Base-by-base conservation (phyloP, 1,140 invertebrate genomes). In the Bombus superbus region DNA sequence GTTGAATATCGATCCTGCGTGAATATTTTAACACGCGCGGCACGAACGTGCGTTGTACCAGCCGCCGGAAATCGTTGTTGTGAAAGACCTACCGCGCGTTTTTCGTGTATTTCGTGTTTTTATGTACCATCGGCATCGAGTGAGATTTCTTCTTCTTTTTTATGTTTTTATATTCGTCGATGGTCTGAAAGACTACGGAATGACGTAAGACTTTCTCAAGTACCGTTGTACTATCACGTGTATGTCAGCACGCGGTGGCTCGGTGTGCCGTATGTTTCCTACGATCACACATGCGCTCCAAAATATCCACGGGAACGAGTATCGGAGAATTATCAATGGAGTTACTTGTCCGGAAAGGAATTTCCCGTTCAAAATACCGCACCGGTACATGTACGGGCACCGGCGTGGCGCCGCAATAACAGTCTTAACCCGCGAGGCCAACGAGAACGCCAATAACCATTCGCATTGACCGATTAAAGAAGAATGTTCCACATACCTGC, bases 1-100 rank as follows among this genome's bases (percentile, higher is more conserved):
- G 85, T 57, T n/a, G 88, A 85, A 87, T 87, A 90, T 90, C 89
- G 89, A 90, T 90, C 88, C 22, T 15, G 38, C 79, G 81, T 90
- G 88, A 90, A 90, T 90, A 87, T 89, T 90, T 90, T 78, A 90
- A 85, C 85, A 71, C 81, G 62, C 82, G 69, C 79, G 78, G 68
- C 86, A 68, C 69, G 68, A 32, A 64, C 73, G 81, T 78, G 38
- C 66, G 73, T 62, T 44, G 38, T 66, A 25, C 40, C 32, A 35
- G 28, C 72, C 32, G 32, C 11, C 57, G 38, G 44, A 57, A 53
- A 74, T 75, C 71, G 5, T 69, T 62, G 71, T 2, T 18, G 66
- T 6, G 15, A 72, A 47, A n/a, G 9, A 6, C 15, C 64, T 47
- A n/a, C 42, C 82, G 73, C 62, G 35, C 35, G 35, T 32, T 57